Evolutionary conservation across 1,140 invertebrate species (phyloP), one percentile per base, ranked within the genome.

Genomic region (Panulirus ornatus): DNA sequence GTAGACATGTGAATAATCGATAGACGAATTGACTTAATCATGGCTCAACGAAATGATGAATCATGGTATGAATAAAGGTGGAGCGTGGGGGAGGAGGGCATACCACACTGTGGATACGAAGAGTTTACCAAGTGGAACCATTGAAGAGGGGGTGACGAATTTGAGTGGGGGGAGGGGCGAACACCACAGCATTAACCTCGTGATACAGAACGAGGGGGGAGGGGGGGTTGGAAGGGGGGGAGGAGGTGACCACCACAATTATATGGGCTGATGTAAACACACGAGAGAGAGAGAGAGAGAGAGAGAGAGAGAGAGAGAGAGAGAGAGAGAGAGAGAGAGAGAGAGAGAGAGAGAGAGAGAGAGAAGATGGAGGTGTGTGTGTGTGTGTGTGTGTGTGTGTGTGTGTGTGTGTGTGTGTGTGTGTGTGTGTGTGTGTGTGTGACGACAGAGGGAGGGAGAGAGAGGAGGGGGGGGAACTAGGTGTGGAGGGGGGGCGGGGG

Each of bases 391-490:
- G 82, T 1, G 66, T 0, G 66, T 16, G 84, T 8, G 40, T 5
- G 84, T 36, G 71, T 16, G 22, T 22, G 71, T 36, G n/a, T 40
- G 38, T 27, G 70, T 27, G 38, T 27, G 86, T 27, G 34, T 14
- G 44, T n/a, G n/a, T 78, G 19, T 36, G 51, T 40, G 66, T 42
- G 36, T 27, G 85, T 54, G 54, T 40, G n/a, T 66, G 70, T 51
- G 75, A 47, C 22, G 27, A n/a, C 36, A 30, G 75, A 22, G 40
- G 27, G 42, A 30, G 47, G 40, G 75, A 22, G 40, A 22, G 36
- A 27, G 6, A 9, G 42, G 2, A 22, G 51, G 9, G 3, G n/a
- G 51, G 51, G 51, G 51, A 19, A 9, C 51, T 58, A 1, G 51
- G 16, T 14, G 51, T 3, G 16, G n/a, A n/a, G 9, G 9, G 5